phyloP scores from a whole-genome alignment of 30 jellyfish, hydroid and myxozoan genomes.

The Aurelia aurita region DNA sequence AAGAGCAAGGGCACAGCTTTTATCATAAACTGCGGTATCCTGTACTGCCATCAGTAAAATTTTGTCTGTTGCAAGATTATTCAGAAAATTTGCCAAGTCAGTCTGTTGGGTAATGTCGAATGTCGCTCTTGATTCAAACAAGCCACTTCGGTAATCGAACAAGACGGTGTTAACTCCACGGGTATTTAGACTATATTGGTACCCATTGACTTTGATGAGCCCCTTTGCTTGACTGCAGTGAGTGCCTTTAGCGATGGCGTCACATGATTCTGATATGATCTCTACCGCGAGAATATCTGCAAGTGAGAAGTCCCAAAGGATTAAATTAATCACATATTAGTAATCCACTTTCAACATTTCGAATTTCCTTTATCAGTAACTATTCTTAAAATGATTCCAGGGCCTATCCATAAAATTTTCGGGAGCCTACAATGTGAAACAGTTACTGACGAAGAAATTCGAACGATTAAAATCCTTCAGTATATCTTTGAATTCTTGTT shows the following conservation, averaged over 20 bases:
- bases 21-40: not conserved
- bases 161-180: conserved; percentile 36
- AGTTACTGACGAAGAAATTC: no score
- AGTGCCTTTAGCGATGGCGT: not conserved
- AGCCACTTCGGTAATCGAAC: conserved; percentile 63
- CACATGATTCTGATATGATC: not conserved
- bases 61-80: conserved; percentile 16
- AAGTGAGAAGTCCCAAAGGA: no score
- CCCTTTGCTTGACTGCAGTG: not conserved
- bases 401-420: no score
- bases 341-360: no score
- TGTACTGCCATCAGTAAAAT: conserved; percentile 32
- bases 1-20: not conserved
- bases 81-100: conserved; percentile 12
- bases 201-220: conserved; percentile 36
- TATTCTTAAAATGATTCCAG: no score
- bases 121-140: conserved; percentile 15
- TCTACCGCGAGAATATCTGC: not conserved
- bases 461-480: no score
- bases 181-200: conserved; percentile 11
- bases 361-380: no score
- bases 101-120: not conserved
- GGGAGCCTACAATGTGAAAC: no score
- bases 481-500: no score
- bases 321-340: no score